A percentile compares a stretch with the other conserved stretches of the same genome.
These are phyloP conservation scores for Neostethus bicornis DNA, from an alignment of 2,797 vertebrate genomes.

Conservation along the genomic window DNA sequence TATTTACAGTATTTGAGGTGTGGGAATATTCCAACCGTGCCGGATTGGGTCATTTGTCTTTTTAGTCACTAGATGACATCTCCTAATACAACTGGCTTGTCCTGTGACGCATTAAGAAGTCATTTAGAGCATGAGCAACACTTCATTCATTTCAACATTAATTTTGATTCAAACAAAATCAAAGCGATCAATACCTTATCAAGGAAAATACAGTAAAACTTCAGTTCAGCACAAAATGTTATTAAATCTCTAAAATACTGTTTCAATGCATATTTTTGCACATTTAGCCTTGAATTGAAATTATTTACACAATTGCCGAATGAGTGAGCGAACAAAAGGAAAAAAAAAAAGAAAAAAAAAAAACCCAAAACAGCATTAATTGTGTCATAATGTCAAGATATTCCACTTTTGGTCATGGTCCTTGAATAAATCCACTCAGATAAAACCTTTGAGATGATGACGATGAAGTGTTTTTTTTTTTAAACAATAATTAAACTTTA, in stretches of 20 bases:
- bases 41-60: not conserved
- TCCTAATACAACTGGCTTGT: not conserved
- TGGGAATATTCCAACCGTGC: too few relatives aligned
- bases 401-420: conserved; percentile 15
- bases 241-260: too few relatives aligned
- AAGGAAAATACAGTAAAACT: too few relatives aligned
- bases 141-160: not conserved
- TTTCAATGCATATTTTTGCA: too few relatives aligned
- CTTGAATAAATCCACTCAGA: conserved; percentile 20
- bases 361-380: too few relatives aligned
- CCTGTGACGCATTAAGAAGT: not conserved
- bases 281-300: not conserved
- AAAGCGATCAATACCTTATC: too few relatives aligned
- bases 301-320: not conserved
- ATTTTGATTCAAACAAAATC: not conserved
- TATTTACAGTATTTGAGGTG: not conserved
- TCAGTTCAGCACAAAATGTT: too few relatives aligned
- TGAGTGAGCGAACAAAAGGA: conserved; percentile 9
- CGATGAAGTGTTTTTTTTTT: too few relatives aligned
- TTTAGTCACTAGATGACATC: not conserved
- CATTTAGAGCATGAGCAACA: not conserved
- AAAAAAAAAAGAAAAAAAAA: conserved; percentile 5
- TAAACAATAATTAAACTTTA: too few relatives aligned
- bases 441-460: conserved; percentile 36
- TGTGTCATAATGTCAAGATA: conserved; percentile 10